A percentile compares a stretch with the other conserved stretches of the same genome.
These are phyloP conservation scores for Tenebrosternarchus preto DNA, from an alignment of 2,113 vertebrate genomes.

Conservation along the genomic window DNA sequence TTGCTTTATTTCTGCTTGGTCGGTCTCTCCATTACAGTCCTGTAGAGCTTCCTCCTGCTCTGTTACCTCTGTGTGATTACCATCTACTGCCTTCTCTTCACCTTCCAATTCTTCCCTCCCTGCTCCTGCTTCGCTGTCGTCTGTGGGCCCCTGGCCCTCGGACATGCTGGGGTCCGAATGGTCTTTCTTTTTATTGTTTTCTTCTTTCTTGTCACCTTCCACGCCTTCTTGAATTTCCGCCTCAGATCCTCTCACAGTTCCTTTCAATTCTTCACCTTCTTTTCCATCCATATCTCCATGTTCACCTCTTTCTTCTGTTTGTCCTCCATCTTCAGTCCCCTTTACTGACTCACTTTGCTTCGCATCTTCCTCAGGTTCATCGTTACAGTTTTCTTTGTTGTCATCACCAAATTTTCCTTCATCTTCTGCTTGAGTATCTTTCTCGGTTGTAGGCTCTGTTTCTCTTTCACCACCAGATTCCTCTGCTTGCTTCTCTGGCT, in stretches of 20 bases:
- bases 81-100: conserved; percentile 45
- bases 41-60: neutral
- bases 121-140: neutral
- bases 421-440: neutral
- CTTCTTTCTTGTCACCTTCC: neutral
- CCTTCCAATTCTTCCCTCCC: conserved; percentile 57
- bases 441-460: neutral
- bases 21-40: neutral
- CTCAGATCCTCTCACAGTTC: neutral
- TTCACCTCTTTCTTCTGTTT: neutral
- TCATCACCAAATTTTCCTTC: neutral
- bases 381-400: neutral
- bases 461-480: neutral
- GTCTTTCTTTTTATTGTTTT: conserved; percentile 11
- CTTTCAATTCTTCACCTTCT: neutral
- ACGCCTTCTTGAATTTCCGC: neutral
- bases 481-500: neutral
- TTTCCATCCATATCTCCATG: neutral
- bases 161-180: neutral
- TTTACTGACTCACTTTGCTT: neutral
- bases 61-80: neutral
- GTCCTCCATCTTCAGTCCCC: conserved; percentile 7
- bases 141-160: conserved; percentile 11
- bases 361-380: neutral
- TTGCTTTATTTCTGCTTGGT: conserved; percentile 13